Percentiles rank a stretch among this genome's conserved stretches.
Conservation (phyloP, 1,140 invertebrate genomes). For the Brachionus sp. region DNA sequence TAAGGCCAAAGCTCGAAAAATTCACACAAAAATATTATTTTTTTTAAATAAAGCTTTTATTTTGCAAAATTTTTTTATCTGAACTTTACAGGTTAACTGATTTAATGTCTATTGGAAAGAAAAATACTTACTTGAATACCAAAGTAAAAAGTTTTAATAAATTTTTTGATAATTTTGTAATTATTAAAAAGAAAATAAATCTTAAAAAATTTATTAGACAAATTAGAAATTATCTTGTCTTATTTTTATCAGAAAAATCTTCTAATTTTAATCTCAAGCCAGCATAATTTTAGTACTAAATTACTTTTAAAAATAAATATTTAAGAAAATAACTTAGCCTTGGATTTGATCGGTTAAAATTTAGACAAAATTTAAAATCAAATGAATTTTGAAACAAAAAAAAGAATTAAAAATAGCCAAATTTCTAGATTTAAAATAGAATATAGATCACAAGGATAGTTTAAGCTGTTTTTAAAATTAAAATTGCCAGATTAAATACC, state of each 20-base stretch:
- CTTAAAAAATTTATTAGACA: too few relatives aligned
- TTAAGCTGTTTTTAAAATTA: neutral
- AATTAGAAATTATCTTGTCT: neutral
- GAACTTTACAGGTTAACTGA: too few relatives aligned
- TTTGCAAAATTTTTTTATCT: too few relatives aligned
- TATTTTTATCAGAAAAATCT: neutral
- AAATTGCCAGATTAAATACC: neutral
- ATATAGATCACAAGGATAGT: neutral
- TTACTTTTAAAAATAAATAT: neutral
- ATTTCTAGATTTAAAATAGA: neutral
- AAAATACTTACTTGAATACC: neutral
- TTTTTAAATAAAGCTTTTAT: too few relatives aligned
- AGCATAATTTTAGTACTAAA: neutral
- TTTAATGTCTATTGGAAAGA: too few relatives aligned
- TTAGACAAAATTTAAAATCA: neutral
- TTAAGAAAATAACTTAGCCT: neutral
- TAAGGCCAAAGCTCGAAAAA: too few relatives aligned
- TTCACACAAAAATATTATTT: too few relatives aligned
- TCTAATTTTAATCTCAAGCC: neutral
- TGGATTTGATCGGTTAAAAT: neutral
- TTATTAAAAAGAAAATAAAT: neutral
- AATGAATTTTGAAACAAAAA: neutral
- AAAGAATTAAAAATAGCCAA: neutral
- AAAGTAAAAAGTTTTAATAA: neutral
- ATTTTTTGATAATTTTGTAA: neutral